Percentiles rank a stretch among this genome's conserved stretches.
These are phyloP conservation scores for Thaumatotibia leucotreta DNA, from an alignment of 1,140 invertebrate species.

Conservation along the genomic window DNA sequence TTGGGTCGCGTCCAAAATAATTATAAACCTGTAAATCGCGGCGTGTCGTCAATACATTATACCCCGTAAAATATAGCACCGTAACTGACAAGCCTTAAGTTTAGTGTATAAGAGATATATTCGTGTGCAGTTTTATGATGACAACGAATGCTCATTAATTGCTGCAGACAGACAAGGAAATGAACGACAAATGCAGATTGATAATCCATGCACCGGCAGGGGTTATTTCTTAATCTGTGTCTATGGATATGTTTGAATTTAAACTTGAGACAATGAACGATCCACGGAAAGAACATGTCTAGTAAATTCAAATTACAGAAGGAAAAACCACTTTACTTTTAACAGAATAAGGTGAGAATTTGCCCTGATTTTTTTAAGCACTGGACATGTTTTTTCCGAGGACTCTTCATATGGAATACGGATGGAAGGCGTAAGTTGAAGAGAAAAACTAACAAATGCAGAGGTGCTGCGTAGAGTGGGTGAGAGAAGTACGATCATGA, in stretches of 20 bases:
- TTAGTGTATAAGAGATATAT: not conserved
- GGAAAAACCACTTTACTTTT: no score
- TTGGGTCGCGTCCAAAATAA: constrained; percentile 12
- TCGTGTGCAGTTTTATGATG: not conserved
- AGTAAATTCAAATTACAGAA: no score
- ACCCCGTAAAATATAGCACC: not conserved
- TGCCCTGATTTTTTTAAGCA: no score
- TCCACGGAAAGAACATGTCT: no score
- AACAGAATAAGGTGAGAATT: no score
- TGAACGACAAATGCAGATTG: not conserved
- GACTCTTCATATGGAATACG: no score
- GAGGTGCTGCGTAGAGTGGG: no score
- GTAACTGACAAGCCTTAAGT: not conserved
- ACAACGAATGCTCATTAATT: not conserved
- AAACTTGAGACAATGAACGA: no score
- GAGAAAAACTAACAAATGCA: no score
- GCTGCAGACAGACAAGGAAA: constrained; percentile 2
- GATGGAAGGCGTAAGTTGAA: no score
- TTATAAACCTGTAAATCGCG: not conserved
- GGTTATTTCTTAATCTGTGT: not conserved
- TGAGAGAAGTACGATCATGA: no score
- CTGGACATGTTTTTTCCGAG: no score
- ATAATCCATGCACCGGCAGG: not conserved
- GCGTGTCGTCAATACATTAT: not conserved
- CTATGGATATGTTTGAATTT: not conserved